A percentile compares a stretch with the other conserved stretches of the same genome.
phyloP scores from a whole-genome alignment of 1,140 invertebrate genomes.

The Drosophila nigromelanica region DNA sequence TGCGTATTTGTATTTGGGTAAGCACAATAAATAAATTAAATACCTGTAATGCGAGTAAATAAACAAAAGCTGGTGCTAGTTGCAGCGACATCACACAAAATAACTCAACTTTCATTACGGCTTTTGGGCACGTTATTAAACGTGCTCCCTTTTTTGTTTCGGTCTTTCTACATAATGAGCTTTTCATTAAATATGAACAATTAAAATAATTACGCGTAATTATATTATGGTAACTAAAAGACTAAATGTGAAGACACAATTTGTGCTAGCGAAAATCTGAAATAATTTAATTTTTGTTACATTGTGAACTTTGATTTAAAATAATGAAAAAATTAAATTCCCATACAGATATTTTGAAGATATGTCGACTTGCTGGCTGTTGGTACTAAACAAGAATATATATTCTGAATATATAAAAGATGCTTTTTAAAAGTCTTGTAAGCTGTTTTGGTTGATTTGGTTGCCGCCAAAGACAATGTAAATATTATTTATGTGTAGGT shows the following conservation, averaged over 20 bases:
- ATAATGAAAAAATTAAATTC: no score
- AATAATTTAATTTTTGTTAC: not conserved
- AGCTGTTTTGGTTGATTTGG: no score
- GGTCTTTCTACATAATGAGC: slow-evolving; percentile 19
- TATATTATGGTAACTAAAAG: not conserved
- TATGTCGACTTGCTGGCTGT: no score
- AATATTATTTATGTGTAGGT: no score
- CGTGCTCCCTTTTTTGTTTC: not conserved
- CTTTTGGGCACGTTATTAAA: slow-evolving; percentile 45
- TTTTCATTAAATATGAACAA: slow-evolving; percentile 46
- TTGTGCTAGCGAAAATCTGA: slow-evolving; percentile 3
- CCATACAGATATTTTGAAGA: no score
- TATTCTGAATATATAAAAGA: no score
- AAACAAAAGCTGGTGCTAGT: slow-evolving; percentile 33
- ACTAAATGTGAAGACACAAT: slow-evolving; percentile 8
- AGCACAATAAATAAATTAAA: slow-evolving; percentile 41
- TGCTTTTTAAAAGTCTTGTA: no score
- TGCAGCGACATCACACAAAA: slow-evolving; percentile 20
- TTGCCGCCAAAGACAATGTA: no score
- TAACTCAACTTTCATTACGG: slow-evolving; percentile 55
- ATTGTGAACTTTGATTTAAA: not conserved
- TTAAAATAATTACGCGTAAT: slow-evolving; percentile 47
- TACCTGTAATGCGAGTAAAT: slow-evolving; percentile 59
- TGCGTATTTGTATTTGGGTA: not conserved
- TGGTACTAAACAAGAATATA: no score